Conservation (phyloP, 2,797 vertebrate species). For the Megaceryle alcyon region DNA sequence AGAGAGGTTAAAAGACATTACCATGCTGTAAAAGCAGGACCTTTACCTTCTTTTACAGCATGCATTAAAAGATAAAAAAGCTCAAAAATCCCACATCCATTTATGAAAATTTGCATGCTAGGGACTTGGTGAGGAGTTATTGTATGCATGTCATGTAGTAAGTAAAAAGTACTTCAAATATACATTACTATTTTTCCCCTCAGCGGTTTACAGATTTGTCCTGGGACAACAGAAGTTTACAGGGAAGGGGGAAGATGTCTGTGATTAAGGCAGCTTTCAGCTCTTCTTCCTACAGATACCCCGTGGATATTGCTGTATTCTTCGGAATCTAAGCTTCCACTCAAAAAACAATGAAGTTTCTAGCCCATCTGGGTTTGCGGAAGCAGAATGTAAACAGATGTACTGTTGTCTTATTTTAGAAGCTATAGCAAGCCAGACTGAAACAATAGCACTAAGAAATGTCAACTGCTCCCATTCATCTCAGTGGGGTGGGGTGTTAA, state of each 20-base stretch:
- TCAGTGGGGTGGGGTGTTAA: constrained; percentile 74
- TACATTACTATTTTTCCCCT: background rate
- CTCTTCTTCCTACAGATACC: constrained; percentile 65
- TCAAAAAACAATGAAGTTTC: constrained; percentile 66
- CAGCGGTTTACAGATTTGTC: background rate
- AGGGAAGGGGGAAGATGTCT: background rate
- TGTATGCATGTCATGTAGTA: background rate
- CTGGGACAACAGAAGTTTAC: constrained; percentile 36
- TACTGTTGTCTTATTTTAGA: constrained; percentile 75
- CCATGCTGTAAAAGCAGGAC: background rate
- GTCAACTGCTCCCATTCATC: constrained; percentile 74
- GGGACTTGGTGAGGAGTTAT: background rate
- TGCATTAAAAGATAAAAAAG: background rate
- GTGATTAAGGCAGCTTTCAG: constrained; percentile 28
- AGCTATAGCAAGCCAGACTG: constrained; percentile 66
- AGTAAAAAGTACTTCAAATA: constrained; percentile 19
- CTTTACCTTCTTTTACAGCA: background rate
- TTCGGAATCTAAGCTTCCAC: constrained; percentile 54
- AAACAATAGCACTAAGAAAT: constrained; percentile 75
- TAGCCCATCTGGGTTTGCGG: constrained; percentile 69
- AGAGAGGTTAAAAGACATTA: background rate
- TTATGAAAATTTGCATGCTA: background rate
- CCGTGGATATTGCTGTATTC: constrained; percentile 52
- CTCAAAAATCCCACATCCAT: background rate
- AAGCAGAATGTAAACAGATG: constrained; percentile 76